Conservation (phyloP, 23 tunicate species). For the Ciona savignyi region DNA sequence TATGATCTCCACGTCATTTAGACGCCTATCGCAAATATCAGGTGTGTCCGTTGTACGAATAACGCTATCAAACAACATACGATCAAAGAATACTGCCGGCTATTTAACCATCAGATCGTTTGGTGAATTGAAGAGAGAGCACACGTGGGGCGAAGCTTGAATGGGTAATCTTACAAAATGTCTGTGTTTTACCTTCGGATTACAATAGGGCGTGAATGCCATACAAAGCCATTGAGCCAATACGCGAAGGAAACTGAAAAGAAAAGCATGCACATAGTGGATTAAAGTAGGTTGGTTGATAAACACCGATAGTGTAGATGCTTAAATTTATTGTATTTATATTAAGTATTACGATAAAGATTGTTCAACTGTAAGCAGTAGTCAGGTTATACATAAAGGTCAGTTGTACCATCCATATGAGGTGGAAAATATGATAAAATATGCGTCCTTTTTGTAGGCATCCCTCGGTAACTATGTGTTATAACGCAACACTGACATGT, state of each 20-base stretch:
- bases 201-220: slow-evolving; percentile 21
- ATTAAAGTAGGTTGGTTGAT: too few species aligned
- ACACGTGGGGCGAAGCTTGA: background rate
- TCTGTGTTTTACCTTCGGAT: slow-evolving; percentile 13
- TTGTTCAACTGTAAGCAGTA: too few species aligned
- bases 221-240: slow-evolving; percentile 18
- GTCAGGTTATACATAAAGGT: too few species aligned
- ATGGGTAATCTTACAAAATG: slow-evolving; percentile 20
- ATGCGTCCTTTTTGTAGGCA: too few species aligned
- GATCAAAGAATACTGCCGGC: slow-evolving; percentile 15
- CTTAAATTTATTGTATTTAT: too few species aligned
- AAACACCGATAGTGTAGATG: too few species aligned
- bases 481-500: too few species aligned
- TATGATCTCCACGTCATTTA: background rate
- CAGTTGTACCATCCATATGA: too few species aligned
- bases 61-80: slow-evolving; percentile 14
- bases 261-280: slow-evolving; percentile 3
- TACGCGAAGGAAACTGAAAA: slow-evolving; percentile 14
- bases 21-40: background rate
- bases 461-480: too few species aligned
- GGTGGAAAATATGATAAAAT: too few species aligned
- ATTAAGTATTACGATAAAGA: too few species aligned
- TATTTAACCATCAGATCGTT: background rate
- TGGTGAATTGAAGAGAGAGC: background rate
- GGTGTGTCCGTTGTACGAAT: background rate